A percentile compares a stretch with the other conserved stretches of the same genome.
phyloP scores from a whole-genome alignment of 2,797 vertebrate genomes.

The Acanthurus leucopareius region DNA sequence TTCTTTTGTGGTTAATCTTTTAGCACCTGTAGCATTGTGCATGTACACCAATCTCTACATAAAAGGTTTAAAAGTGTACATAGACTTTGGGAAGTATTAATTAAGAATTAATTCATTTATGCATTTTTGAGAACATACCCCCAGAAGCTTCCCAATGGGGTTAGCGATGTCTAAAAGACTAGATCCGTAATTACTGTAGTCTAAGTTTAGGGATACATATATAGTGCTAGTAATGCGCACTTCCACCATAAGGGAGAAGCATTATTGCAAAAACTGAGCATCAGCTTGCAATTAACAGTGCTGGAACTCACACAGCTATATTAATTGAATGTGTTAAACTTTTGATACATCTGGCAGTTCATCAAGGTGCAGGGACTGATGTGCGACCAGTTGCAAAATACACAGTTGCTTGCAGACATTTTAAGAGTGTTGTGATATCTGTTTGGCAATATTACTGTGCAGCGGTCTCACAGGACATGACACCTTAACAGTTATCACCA shows the following conservation, averaged over 20 bases:
- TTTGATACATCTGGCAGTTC: constrained; percentile 1
- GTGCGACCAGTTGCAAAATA: background rate
- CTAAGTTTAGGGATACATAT: constrained; percentile 11
- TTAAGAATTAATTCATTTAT: background rate
- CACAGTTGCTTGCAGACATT: constrained; percentile 3
- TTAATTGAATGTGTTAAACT: background rate
- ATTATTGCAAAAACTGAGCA: background rate
- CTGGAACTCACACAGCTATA: background rate
- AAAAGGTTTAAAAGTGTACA: constrained; percentile 5
- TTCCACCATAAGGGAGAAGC: constrained; percentile 11
- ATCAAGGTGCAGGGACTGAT: background rate
- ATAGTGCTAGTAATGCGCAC: background rate
- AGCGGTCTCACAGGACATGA: background rate
- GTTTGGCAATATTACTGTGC: constrained; percentile 5
- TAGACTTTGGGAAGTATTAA: background rate
- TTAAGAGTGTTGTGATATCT: constrained; percentile 15
- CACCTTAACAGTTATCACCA: constrained; percentile 13
- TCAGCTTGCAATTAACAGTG: background rate
- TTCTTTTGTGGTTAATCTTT: constrained; percentile 42
- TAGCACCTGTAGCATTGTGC: too few species aligned
- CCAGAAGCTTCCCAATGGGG: background rate
- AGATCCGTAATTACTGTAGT: constrained; percentile 1
- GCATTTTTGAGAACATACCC: background rate
- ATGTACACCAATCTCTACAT: background rate
- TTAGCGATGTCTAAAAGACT: constrained; percentile 5